Evolutionary conservation across 2,888 invertebrate species (phyloP).

Genomic region (Parnassius orleans): DNA sequence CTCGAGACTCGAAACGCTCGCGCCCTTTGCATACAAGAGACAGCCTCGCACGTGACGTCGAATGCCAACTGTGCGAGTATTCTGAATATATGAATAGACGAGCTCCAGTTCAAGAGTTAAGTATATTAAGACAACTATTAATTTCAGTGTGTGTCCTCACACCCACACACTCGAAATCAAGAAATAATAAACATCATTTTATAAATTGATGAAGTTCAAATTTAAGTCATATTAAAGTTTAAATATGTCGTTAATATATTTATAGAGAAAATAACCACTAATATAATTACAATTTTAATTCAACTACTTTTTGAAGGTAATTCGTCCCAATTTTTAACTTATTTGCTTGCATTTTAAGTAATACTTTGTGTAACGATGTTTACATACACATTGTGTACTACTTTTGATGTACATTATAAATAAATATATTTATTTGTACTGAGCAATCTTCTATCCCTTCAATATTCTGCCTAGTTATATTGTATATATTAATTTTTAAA

Average conservation of each 20-base stretch:
- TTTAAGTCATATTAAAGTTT: too few relatives aligned
- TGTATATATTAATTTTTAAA: conserved; percentile 10
- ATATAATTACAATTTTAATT: conserved; percentile 15
- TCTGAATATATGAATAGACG: conserved; percentile 23
- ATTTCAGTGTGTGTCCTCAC: too few relatives aligned
- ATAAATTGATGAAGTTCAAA: too few relatives aligned
- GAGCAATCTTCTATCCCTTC: conserved; percentile 9
- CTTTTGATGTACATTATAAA: too few relatives aligned
- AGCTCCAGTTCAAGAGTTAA: neutral
- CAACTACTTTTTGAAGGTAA: conserved; percentile 19
- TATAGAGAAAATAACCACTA: too few relatives aligned
- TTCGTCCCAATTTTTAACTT: conserved; percentile 15
- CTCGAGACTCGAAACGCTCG: conserved; percentile 39
- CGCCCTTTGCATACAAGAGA: conserved; percentile 55
- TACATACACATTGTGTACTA: neutral
- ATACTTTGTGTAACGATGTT: conserved; percentile 11
- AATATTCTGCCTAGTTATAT: conserved; percentile 1
- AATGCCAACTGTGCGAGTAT: conserved; percentile 31
- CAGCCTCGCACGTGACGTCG: conserved; percentile 43
- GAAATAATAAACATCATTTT: too few relatives aligned
- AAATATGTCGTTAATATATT: too few relatives aligned
- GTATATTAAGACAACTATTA: too few relatives aligned
- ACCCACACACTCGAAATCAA: too few relatives aligned
- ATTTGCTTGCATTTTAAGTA: conserved; percentile 14
- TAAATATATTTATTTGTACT: conserved; percentile 4